Conservation (phyloP, 2,888 invertebrate species). For the Holacanthella duospinosa region DNA sequence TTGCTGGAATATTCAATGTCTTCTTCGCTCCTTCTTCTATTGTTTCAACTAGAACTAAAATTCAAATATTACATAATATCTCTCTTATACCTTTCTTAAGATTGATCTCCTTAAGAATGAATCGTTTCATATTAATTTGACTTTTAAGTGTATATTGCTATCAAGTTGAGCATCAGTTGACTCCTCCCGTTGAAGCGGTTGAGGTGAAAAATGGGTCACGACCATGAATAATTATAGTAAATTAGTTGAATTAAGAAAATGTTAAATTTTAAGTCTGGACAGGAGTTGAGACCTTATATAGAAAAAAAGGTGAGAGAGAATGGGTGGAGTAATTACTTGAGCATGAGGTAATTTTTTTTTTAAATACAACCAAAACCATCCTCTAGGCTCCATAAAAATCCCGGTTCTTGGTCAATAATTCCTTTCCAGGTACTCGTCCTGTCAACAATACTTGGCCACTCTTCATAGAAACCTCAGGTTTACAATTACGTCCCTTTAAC, state of each 20-base stretch:
- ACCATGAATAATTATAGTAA: no score
- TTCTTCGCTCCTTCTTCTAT: constrained; percentile 42
- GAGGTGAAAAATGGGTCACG: constrained; percentile 2
- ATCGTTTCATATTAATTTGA: no score
- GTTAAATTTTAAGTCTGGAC: no score
- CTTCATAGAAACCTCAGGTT: no score
- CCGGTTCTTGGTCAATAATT: neutral
- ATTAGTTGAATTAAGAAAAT: no score
- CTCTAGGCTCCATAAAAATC: neutral
- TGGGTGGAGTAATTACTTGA: neutral
- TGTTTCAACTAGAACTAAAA: constrained; percentile 38
- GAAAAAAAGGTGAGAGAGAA: neutral
- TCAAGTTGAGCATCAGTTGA: neutral
- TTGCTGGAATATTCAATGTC: constrained; percentile 33
- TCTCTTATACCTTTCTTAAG: no score
- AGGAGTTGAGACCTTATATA: neutral
- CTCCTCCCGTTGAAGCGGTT: neutral
- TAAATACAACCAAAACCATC: no score
- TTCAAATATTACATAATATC: constrained; percentile 3
- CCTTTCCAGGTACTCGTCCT: neutral
- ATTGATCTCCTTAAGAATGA: neutral
- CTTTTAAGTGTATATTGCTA: no score
- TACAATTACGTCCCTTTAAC: no score
- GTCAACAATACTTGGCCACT: no score
- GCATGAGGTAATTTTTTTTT: no score